Percentiles rank a stretch among this genome's conserved stretches.
Conservation (phyloP, 2,888 invertebrate genomes). For the Mamestra brassicae region DNA sequence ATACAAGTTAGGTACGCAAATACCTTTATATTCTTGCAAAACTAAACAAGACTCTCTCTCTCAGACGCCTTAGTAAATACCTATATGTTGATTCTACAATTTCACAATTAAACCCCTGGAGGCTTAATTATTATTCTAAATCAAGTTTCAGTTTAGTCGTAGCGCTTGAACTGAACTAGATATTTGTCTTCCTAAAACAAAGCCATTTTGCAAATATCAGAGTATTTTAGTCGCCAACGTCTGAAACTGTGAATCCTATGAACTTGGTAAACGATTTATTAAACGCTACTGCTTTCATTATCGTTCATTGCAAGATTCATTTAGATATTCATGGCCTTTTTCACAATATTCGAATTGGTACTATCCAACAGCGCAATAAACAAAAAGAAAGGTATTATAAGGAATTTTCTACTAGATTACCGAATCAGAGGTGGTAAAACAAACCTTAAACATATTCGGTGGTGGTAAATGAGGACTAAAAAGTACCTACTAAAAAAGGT, state of each 20-base stretch:
- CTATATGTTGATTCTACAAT: not conserved
- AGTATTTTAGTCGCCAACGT: not conserved
- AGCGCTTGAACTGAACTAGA: constrained; percentile 8
- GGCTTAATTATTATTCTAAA: constrained; percentile 31
- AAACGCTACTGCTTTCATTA: constrained; percentile 19
- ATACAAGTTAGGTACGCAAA: not conserved
- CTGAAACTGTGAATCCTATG: constrained; percentile 14
- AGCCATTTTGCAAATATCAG: constrained; percentile 8
- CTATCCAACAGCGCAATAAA: not conserved
- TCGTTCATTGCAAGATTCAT: constrained; percentile 20
- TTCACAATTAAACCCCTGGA: constrained; percentile 2
- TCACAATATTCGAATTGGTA: not conserved
- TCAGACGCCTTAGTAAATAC: constrained; percentile 3
- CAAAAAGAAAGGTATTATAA: not conserved
- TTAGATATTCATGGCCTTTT: constrained; percentile 1
- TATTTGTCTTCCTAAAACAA: constrained; percentile 11
- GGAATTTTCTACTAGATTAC: not conserved
- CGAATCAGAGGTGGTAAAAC: not conserved
- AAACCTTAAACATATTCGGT: not conserved
- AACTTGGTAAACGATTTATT: constrained; percentile 3
- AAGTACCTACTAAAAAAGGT: not conserved
- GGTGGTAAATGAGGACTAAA: not conserved
- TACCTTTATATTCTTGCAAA: not conserved
- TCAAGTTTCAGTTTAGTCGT: constrained; percentile 26
- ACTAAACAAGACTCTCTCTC: not conserved